Evolutionary conservation across 2,888 invertebrate genomes (phyloP).

Genomic region (Schizotus pectinicornis): DNA sequence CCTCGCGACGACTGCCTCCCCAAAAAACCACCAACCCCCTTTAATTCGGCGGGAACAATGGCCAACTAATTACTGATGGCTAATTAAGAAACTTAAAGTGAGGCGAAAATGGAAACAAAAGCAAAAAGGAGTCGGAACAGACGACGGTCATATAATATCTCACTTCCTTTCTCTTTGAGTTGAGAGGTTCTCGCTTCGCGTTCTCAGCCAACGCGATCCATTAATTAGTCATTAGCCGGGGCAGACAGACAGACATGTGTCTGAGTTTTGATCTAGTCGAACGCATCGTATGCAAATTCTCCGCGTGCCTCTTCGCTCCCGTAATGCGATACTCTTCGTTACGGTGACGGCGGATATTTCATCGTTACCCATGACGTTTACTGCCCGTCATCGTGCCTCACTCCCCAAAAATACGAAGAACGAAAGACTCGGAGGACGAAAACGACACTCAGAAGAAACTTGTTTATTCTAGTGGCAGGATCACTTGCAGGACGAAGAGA

Average conservation of each 20-base stretch:
- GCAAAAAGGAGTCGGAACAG: slow-evolving; percentile 39
- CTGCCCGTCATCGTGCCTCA: no score
- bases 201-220: slow-evolving; percentile 28
- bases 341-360: no score
- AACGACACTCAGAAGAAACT: no score
- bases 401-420: no score
- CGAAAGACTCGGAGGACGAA: no score
- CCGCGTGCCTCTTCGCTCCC: slow-evolving; percentile 5
- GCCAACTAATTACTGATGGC: slow-evolving; percentile 45
- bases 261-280: slow-evolving; percentile 11
- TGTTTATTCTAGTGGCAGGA: no score
- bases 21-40: neutral
- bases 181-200: slow-evolving; percentile 27
- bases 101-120: slow-evolving; percentile 35
- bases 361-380: no score
- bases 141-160: slow-evolving; percentile 49
- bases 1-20: neutral
- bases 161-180: slow-evolving; percentile 46
- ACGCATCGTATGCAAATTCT: slow-evolving; percentile 23
- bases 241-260: slow-evolving; percentile 39
- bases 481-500: no score
- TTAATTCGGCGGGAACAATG: neutral
- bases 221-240: slow-evolving; percentile 42
- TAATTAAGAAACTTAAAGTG: slow-evolving; percentile 47
- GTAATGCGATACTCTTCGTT: slow-evolving; percentile 13